Evolutionary conservation across 2,113 vertebrate genomes (phyloP), one percentile per base, ranked within the genome.

Genomic region (Aspiorhynchus laticeps): DNA sequence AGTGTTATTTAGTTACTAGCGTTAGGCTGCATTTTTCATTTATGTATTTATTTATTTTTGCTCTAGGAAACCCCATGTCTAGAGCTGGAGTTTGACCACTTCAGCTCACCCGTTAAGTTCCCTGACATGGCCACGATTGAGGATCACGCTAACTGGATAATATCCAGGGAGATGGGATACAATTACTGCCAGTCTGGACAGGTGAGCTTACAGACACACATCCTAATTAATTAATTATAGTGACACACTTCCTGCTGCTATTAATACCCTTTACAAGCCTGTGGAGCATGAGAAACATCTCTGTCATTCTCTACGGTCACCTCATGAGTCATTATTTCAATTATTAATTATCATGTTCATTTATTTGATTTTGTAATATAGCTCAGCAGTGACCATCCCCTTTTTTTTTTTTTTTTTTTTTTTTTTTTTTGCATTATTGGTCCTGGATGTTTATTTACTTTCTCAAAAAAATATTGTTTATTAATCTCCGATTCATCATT

Each of bases 31-130:
- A 7, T 26, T 36, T 28, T 3, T 51, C 21, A 11, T n/a, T 56
- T 3, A 15, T 81, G 38, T 48, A 12, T 21, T 85, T 43, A 5
- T 31, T 21, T 88, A n/a, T n/a, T 59, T 75, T 93, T 85, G 79
- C 3, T 73, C 5, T 87, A 99, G 98, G 98, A 99, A 98, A 99
- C 98, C 7, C 98, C 98, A 82, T 99, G 98, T 92, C 94, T 99
- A 83, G 98, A 99, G 92, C 91, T 99, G 93, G 98, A 99, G 93
- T 99, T 99, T 93, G 98, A 99, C 92, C 97, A 98, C 94, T 99
- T 99, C 86, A 99, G 97, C 92, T 96, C 96, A 90, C 96, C 95
- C 80, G 97, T 99, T 0, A 99, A 99, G 93, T 99, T 98, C 86
- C 97, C 98, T 43, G 98, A 99, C 85, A 98, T 98, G 97, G 92